These are phyloP conservation scores for Brienomyrus longianalis DNA, from an alignment of 2,113 vertebrate species.

Conservation along the genomic window DNA sequence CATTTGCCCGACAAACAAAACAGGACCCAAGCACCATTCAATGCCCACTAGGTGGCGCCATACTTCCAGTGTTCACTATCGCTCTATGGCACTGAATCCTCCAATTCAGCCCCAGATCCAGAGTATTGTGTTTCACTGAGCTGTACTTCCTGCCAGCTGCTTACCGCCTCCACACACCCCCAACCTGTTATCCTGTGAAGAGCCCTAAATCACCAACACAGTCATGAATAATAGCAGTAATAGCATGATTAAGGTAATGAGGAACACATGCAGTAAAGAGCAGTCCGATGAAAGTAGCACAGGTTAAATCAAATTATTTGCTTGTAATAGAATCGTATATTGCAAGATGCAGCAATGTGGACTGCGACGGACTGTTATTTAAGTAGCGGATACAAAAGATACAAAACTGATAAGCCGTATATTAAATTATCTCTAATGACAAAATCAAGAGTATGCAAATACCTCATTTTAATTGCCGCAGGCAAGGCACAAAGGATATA, in stretches of 20 bases:
- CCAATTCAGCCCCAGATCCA: background rate
- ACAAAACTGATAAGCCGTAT: background rate
- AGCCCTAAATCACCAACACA: background rate
- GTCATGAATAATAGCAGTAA: conserved; percentile 6
- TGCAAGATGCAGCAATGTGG: background rate
- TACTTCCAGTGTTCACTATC: background rate
- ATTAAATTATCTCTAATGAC: background rate
- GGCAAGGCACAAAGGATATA: background rate
- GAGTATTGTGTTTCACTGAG: background rate
- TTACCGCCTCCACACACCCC: background rate
- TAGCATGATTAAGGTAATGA: background rate
- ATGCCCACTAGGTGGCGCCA: background rate
- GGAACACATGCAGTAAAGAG: background rate
- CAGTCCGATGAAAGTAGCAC: background rate
- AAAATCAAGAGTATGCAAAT: background rate
- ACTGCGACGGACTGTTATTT: background rate
- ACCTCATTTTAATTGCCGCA: background rate
- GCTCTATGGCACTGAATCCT: background rate
- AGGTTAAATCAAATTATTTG: conserved; percentile 4
- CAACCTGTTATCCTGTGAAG: background rate
- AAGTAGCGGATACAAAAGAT: background rate
- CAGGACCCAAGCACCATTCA: background rate
- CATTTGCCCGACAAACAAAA: background rate
- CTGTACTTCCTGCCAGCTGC: conserved; percentile 3
- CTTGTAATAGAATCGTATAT: background rate